Base-by-base conservation (phyloP, 1,140 invertebrate species). In the Frieseomelitta varia region DNA sequence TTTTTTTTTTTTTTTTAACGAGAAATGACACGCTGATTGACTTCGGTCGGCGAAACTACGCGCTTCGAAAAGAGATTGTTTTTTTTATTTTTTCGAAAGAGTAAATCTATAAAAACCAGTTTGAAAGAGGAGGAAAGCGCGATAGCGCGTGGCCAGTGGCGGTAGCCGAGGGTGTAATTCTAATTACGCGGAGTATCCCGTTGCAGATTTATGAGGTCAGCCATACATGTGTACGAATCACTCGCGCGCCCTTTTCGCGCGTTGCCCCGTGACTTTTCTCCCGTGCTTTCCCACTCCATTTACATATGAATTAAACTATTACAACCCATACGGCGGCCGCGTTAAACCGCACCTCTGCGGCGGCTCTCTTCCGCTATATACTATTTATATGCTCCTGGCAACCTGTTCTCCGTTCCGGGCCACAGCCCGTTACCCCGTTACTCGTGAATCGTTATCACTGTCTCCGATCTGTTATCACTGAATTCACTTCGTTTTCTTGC, bases 251-350 rank as follows among this genome's bases (percentile, higher is more conserved):
- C 88, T 92, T 83, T 90, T 75, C 81, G 55, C 87, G 53, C 87
- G 65, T 80, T 58, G 58, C 77, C 69, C 69, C 63, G 88, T 81
- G 78, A 82, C 84, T 79, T 88, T 88, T 87, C 81, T 85, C 84
- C 89, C 88, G 83, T 67, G 85, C 75, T 89, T 88, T 90, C 87
- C 91, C 87, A 89, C 88, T 91, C 90, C 92, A 93, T 93, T 93
- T 93, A 92, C 93, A 93, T 93, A 93, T 93, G 93, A 93, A 93
- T 93, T 93, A 92, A 93, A 93, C 92, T 93, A 93, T 93, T 93
- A 93, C 91, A 88, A 85, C 90, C 88, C 87, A 84, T 78, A 67
- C 72, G 55, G 55, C 55, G 34, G n/a, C 39, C 19, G 21, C 21
- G 61, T 2, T 34, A 76, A 67, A 39, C 72, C 27, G 63, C 51